Conservation (phyloP, 2,113 vertebrate genomes). For the Lepisosteus oculatus region DNA sequence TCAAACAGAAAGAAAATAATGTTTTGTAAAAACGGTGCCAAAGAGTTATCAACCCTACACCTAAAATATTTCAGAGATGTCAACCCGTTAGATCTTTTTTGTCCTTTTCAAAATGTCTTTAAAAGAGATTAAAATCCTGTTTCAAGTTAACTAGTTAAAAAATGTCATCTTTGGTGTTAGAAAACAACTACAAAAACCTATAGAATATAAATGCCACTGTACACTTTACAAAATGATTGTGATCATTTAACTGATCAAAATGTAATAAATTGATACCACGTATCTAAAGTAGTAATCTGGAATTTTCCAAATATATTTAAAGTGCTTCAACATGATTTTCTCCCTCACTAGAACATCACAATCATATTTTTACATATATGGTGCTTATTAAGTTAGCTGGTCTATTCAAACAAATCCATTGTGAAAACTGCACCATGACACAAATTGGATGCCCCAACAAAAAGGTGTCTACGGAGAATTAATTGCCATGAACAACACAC, state of each 20-base stretch:
- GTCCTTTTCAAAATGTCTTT: constrained; percentile 55
- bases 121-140: constrained; percentile 59
- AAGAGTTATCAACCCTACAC: too few relatives aligned
- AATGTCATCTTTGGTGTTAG: constrained; percentile 68
- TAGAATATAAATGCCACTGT: constrained; percentile 56
- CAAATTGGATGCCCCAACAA: too few relatives aligned
- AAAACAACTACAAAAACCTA: constrained; percentile 68
- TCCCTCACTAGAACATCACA: constrained; percentile 50
- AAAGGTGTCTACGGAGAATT: too few relatives aligned
- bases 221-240: constrained; percentile 62
- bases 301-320: constrained; percentile 89
- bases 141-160: constrained; percentile 62
- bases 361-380: not conserved
- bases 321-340: constrained; percentile 88
- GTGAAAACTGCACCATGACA: too few relatives aligned
- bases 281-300: constrained; percentile 88
- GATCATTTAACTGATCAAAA: constrained; percentile 99
- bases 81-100: not conserved
- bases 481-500: too few relatives aligned
- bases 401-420: too few relatives aligned
- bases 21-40: too few relatives aligned
- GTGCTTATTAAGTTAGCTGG: too few relatives aligned
- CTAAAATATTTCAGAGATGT: too few relatives aligned
- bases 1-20: too few relatives aligned
- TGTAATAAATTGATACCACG: constrained; percentile 77